phyloP scores from a whole-genome alignment of 1,140 invertebrate species.

The Drosophila obscura region DNA sequence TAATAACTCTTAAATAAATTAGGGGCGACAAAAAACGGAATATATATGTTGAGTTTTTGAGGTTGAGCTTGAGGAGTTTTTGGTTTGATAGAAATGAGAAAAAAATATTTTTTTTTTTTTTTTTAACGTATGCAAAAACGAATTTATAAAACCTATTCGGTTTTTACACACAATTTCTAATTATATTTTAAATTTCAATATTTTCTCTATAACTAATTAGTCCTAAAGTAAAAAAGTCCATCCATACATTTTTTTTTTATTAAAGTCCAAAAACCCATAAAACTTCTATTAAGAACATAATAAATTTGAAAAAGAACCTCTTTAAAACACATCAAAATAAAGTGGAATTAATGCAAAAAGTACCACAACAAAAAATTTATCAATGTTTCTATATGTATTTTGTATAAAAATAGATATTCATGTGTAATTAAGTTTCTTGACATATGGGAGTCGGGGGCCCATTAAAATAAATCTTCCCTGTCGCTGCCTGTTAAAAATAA shows the following conservation, averaged over 20 bases:
- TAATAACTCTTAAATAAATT: no score
- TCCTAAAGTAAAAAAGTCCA: not conserved
- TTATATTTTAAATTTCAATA: not conserved
- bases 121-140: no score
- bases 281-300: conserved; percentile 2
- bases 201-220: not conserved
- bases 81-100: not conserved
- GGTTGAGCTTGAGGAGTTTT: no score
- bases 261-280: conserved; percentile 11
- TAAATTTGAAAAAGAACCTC: not conserved
- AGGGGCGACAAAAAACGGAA: no score
- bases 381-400: not conserved
- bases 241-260: not conserved
- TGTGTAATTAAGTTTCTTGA: conserved; percentile 10
- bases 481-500: not conserved
- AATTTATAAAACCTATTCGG: not conserved
- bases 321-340: conserved; percentile 6
- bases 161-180: not conserved
- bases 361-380: not conserved
- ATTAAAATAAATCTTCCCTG: not conserved
- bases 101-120: conserved; percentile 2
- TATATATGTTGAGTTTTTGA: no score
- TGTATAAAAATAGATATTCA: conserved; percentile 8
- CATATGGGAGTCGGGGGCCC: not conserved
- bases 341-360: not conserved